These are phyloP conservation scores for Mythimna pallens DNA, from an alignment of 2,888 invertebrate genomes.

Conservation along the genomic window DNA sequence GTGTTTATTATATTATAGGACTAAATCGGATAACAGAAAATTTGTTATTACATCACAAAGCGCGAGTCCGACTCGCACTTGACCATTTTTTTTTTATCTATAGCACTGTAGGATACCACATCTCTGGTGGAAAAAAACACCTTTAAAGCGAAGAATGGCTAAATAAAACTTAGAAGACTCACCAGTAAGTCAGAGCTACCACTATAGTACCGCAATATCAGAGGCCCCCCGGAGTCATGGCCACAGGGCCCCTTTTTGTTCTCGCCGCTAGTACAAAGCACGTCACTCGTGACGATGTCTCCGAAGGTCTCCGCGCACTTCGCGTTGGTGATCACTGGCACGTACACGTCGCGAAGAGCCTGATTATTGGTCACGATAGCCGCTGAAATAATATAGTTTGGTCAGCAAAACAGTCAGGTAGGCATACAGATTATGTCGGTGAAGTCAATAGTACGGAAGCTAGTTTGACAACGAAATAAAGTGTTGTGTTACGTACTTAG, in stretches of 20 bases:
- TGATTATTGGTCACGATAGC: conserved; percentile 21
- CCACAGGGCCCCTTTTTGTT: conserved; percentile 78
- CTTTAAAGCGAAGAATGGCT: background rate
- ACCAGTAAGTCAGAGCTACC: conserved; percentile 39
- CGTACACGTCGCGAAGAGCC: conserved; percentile 29
- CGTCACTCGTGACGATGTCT: conserved; percentile 68
- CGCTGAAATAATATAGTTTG: conserved; percentile 8
- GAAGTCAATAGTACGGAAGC: too few relatives aligned
- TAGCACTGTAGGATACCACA: too few relatives aligned
- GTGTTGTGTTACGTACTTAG: too few relatives aligned
- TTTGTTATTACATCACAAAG: too few relatives aligned
- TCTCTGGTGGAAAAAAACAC: too few relatives aligned
- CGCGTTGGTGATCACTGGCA: conserved; percentile 66
- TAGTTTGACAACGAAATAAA: too few relatives aligned
- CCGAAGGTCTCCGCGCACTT: conserved; percentile 77
- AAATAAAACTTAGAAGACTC: background rate
- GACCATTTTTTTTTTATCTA: too few relatives aligned
- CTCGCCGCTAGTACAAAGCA: conserved; percentile 79
- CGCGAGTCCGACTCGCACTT: too few relatives aligned
- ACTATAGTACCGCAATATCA: conserved; percentile 32
- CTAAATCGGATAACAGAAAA: too few relatives aligned
- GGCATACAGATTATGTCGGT: too few relatives aligned
- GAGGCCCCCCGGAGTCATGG: conserved; percentile 74
- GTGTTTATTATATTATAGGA: too few relatives aligned
- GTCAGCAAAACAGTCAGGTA: background rate